Evolutionary conservation across 2,888 invertebrate genomes (phyloP), one percentile per base, ranked within the genome.

Genomic region (Polydrusus cervinus): DNA sequence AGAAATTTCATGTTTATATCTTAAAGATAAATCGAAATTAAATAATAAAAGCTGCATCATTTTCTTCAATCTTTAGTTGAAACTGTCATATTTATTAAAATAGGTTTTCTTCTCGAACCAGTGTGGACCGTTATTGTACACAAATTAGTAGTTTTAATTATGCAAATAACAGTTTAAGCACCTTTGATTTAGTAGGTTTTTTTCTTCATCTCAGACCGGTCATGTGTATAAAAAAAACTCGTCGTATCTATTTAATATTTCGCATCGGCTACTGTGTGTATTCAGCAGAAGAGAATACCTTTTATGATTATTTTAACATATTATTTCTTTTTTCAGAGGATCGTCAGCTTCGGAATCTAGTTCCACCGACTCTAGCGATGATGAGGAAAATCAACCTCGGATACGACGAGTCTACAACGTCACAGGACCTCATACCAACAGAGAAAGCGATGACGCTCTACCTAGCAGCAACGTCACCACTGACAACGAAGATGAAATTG

Each of bases 241-340:
- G 25, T 25, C 25, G 3, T 25, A 5, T 25, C 25, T 25, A 5
- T 25, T 3, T 25, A 25, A 25, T 25, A 25, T 25, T 25, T 25
- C 25, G 25, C 5, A 3, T 25, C 1, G 25, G 5, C 25, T 25
- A 25, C 25, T 25, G 25, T 25, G 5, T 25, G 25, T 3, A 5
- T 25, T 1, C 3, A 1, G 25, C 25, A 25, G 5, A 25, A 1
- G 25, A 25, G 25, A 1, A 5, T 25, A 3, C 3, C 1, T 25
- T 25, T 25, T 25, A 25, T 5, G 5, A 25, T 25, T 34, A 6
- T 8, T 34, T 1, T 34, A 34, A 34, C 7, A 10, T 34, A 34
- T n/a, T n/a, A 11, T 89, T 68, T 89, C 89, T 78, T 89, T 90
- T 3, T 88, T 60, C 51, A 77, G 79, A 18, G 80, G 78, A 61